These are phyloP conservation scores for Ispidina picta DNA, from an alignment of 2,797 vertebrate genomes.

Conservation along the genomic window DNA sequence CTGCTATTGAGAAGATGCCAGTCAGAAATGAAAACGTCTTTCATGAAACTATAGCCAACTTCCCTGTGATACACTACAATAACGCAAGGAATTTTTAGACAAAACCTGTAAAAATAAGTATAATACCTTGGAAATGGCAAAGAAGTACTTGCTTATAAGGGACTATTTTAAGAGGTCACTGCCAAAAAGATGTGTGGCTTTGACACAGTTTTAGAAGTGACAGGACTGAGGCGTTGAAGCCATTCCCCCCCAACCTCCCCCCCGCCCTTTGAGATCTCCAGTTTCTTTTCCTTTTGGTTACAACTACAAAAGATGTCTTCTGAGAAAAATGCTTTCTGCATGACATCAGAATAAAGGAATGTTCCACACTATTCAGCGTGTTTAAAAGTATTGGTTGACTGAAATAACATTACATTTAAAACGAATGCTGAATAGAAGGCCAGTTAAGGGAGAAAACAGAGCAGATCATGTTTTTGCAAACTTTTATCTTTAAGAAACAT, in stretches of 20 bases:
- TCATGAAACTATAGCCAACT: constrained; percentile 80
- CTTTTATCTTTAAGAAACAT: constrained; percentile 25
- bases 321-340: constrained; percentile 80
- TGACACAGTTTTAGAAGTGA: constrained; percentile 66
- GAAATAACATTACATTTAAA: constrained; percentile 76
- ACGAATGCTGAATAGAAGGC: constrained; percentile 62
- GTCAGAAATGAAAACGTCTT: constrained; percentile 85
- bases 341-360: constrained; percentile 83
- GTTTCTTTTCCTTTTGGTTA: constrained; percentile 82
- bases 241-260: background rate
- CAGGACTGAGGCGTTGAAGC: constrained; percentile 58
- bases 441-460: constrained; percentile 19
- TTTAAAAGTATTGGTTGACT: constrained; percentile 76
- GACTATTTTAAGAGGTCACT: constrained; percentile 35
- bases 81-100: constrained; percentile 73
- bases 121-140: constrained; percentile 66
- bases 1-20: constrained; percentile 84
- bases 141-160: constrained; percentile 58
- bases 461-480: constrained; percentile 28
- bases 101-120: constrained; percentile 73
- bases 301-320: constrained; percentile 84
- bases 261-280: constrained; percentile 71
- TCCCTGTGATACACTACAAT: constrained; percentile 80
- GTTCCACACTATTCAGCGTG: constrained; percentile 69
- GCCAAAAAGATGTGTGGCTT: constrained; percentile 63